phyloP scores from a whole-genome alignment of 2,888 invertebrate species.

The Latrodectus hesperus region DNA sequence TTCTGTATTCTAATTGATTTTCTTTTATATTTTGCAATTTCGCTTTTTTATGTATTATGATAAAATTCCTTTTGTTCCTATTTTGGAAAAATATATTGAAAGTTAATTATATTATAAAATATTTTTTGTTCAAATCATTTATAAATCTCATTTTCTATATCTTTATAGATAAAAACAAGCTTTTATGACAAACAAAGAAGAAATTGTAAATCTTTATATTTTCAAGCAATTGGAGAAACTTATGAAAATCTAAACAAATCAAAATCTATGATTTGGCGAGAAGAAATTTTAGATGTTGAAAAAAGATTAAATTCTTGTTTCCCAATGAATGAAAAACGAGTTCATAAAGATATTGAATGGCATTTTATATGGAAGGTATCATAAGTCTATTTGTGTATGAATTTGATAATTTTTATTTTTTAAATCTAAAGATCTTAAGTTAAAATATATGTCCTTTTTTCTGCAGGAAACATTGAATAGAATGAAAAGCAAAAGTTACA shows the following conservation, averaged over 20 bases:
- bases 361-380: constrained; percentile 31
- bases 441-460: constrained; percentile 1
- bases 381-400: not conserved
- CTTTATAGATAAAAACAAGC: constrained; percentile 36
- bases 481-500: constrained; percentile 49
- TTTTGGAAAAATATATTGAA: too few relatives aligned
- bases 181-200: constrained; percentile 23
- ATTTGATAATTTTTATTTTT: not conserved
- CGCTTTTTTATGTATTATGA: too few relatives aligned
- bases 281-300: constrained; percentile 45
- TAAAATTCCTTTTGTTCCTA: too few relatives aligned
- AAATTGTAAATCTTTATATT: constrained; percentile 27
- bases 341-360: constrained; percentile 10
- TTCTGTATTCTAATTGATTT: too few relatives aligned
- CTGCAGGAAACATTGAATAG: constrained; percentile 21
- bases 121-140: not conserved
- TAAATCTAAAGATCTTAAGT: not conserved
- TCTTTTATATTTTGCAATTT: too few relatives aligned
- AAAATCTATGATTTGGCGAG: constrained; percentile 35
- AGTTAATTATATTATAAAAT: too few relatives aligned
- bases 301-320: constrained; percentile 34
- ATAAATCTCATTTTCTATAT: not conserved
- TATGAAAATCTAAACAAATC: constrained; percentile 43
- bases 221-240: constrained; percentile 50
- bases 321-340: constrained; percentile 11